Percentiles rank a stretch among this genome's conserved stretches.
phyloP scores from a whole-genome alignment of 1,140 invertebrate species.

The Ceratoteleas bidentatus region DNA sequence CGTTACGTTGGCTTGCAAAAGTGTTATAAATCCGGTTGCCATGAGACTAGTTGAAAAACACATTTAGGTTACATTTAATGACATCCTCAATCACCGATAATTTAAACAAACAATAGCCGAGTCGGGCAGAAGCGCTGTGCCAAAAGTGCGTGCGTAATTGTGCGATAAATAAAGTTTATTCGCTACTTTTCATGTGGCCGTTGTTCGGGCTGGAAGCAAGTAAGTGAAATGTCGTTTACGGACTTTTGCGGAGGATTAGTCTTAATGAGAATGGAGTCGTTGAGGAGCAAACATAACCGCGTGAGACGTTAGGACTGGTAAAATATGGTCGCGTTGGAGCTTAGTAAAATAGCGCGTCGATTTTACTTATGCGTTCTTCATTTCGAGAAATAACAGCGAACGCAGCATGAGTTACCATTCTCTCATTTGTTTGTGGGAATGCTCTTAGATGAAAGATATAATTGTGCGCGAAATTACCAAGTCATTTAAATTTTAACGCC shows the following conservation, averaged over 20 bases:
- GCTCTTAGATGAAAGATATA: too few relatives aligned
- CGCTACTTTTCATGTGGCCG: constrained; percentile 18
- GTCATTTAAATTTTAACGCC: too few relatives aligned
- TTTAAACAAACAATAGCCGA: constrained; percentile 32
- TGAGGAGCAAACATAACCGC: constrained; percentile 1
- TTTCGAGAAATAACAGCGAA: neutral
- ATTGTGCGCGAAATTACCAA: too few relatives aligned
- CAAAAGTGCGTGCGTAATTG: constrained; percentile 11
- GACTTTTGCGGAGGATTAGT: constrained; percentile 7
- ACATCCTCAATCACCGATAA: constrained; percentile 58
- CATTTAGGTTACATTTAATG: constrained; percentile 65
- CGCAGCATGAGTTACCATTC: neutral
- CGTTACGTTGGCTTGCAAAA: constrained; percentile 56
- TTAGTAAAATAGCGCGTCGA: neutral
- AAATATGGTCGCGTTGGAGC: neutral
- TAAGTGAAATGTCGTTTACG: constrained; percentile 19
- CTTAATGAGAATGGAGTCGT: constrained; percentile 16
- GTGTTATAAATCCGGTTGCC: constrained; percentile 65
- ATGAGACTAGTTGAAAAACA: constrained; percentile 59
- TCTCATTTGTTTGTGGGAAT: neutral
- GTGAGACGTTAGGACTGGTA: neutral
- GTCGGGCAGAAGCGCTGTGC: constrained; percentile 10
- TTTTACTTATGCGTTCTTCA: neutral
- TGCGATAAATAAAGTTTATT: constrained; percentile 29
- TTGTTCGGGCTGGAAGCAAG: neutral